A percentile compares a stretch with the other conserved stretches of the same genome.
These are phyloP conservation scores for Halichoeres trimaculatus DNA, from an alignment of 2,113 vertebrate species.

Conservation along the genomic window DNA sequence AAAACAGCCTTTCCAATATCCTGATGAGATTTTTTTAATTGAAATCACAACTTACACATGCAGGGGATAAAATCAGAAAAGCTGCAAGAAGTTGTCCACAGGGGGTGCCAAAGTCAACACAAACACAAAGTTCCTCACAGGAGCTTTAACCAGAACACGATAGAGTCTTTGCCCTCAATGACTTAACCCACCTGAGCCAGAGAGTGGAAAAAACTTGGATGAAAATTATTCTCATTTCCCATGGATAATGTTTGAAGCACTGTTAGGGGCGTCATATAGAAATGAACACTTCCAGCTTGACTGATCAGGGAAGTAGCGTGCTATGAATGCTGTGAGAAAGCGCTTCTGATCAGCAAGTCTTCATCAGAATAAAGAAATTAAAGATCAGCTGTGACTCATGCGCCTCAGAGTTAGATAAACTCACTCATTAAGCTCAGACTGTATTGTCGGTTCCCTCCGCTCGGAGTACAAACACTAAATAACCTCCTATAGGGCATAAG, in stretches of 20 bases:
- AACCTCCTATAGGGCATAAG: slow-evolving; percentile 56
- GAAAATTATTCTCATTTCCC: not conserved
- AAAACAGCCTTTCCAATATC: too few species aligned
- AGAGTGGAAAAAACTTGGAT: slow-evolving; percentile 1
- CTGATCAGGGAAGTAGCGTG: slow-evolving; percentile 43
- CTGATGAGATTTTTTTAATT: too few species aligned
- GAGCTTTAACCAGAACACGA: slow-evolving; percentile 1
- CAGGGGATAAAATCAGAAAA: too few species aligned
- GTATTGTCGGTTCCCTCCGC: slow-evolving; percentile 58
- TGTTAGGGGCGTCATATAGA: not conserved
- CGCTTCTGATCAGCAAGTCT: slow-evolving; percentile 43
- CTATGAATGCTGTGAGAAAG: slow-evolving; percentile 39
- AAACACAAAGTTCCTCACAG: too few species aligned
- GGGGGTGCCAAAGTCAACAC: not conserved
- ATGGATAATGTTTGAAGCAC: too few species aligned
- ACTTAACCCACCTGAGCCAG: not conserved
- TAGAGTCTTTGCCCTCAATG: slow-evolving; percentile 9
- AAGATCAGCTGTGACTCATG: slow-evolving; percentile 67
- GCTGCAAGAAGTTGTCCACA: too few species aligned
- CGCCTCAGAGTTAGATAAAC: slow-evolving; percentile 46
- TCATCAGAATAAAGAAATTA: slow-evolving; percentile 52
- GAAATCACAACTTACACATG: too few species aligned
- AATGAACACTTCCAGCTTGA: slow-evolving; percentile 17
- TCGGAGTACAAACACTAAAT: slow-evolving; percentile 58
- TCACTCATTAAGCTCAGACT: slow-evolving; percentile 70